Conservation (phyloP, 2,888 invertebrate genomes). For the Drosophila buzzatii region DNA sequence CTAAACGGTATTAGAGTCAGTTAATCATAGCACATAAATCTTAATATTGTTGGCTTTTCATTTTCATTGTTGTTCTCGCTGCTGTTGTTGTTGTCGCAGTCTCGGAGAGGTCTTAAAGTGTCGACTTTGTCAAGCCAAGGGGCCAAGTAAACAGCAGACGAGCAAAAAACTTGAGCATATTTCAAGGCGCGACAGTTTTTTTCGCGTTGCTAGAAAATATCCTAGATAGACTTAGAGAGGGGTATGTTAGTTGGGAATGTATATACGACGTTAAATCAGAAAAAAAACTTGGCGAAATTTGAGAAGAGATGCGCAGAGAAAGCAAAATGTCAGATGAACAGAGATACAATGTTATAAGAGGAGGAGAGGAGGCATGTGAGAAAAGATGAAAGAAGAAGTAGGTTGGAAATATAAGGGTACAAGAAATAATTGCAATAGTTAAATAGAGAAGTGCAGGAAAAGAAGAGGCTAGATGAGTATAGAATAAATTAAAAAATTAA, state of each 20-base stretch:
- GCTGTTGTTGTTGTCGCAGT: slow-evolving; percentile 11
- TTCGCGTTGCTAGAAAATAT: slow-evolving; percentile 7
- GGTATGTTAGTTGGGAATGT: neutral
- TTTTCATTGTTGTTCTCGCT: neutral
- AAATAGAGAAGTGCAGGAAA: too few relatives aligned
- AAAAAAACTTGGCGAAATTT: too few relatives aligned
- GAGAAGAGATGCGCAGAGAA: too few relatives aligned
- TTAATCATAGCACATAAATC: slow-evolving; percentile 56
- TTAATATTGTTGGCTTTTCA: slow-evolving; percentile 27
- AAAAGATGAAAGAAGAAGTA: too few relatives aligned
- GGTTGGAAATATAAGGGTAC: too few relatives aligned
- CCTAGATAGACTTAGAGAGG: neutral
- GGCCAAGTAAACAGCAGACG: slow-evolving; percentile 8
- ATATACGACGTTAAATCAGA: too few relatives aligned
- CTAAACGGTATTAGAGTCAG: slow-evolving; percentile 32
- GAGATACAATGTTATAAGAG: too few relatives aligned
- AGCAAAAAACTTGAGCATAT: slow-evolving; percentile 44
- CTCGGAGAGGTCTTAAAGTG: slow-evolving; percentile 49
- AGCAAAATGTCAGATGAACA: too few relatives aligned
- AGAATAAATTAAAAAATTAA: too few relatives aligned
- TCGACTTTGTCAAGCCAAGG: slow-evolving; percentile 35
- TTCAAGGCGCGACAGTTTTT: slow-evolving; percentile 33
- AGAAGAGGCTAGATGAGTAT: too few relatives aligned
- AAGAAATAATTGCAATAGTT: too few relatives aligned
- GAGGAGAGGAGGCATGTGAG: too few relatives aligned